Base-by-base conservation (phyloP, 1,140 invertebrate genomes). In the Parasteatoda tepidariorum region DNA sequence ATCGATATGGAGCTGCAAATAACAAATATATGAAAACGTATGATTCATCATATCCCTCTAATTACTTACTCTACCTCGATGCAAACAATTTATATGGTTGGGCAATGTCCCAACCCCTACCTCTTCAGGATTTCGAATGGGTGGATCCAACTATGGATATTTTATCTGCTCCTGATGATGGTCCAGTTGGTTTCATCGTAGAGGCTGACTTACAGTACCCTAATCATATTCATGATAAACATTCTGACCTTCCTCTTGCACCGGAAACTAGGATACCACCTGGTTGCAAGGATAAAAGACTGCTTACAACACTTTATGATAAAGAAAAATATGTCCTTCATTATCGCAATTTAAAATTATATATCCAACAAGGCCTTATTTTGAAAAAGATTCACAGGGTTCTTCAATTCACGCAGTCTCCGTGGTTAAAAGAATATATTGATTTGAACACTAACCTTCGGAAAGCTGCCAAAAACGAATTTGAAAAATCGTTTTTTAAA, bases 321-420 rank as follows among this genome's bases (percentile, higher is more conserved):
- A 84, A 73, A 31, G 83, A 85, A 79, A 89, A 89, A 48, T 91
- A 91, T 87, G 85, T 89, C 61, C 88, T 91, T 59, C 91, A 91
- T 86, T 90, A 90, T 87, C 70, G 85, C 83, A 89, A 89, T 86
- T 88, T 91, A 55, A 86, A 90, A 87, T 90, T 90, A 86, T 90
- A 88, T 84, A 13, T 91, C 26, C 64, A 87, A 66, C 31, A 87
- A 79, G 91, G 90, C 38, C 18, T 89, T n/a, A 68, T 86, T 15
- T 88, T 73, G 59, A n/a, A n/a, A 59, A 59, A n/a, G 15, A 74
- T 68, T 79, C 85, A 87, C 85, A 86, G 85, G 26, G 75, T 84
- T 26, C 41, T 88, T 11, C 85, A 87, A 30, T 73, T 85, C 6
- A 73, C 83, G 68, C 74, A 61, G 11, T 61, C 3, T 11, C 13